These are phyloP conservation scores for Agrochola macilenta DNA, from an alignment of 2,888 invertebrate genomes.

Conservation along the genomic window DNA sequence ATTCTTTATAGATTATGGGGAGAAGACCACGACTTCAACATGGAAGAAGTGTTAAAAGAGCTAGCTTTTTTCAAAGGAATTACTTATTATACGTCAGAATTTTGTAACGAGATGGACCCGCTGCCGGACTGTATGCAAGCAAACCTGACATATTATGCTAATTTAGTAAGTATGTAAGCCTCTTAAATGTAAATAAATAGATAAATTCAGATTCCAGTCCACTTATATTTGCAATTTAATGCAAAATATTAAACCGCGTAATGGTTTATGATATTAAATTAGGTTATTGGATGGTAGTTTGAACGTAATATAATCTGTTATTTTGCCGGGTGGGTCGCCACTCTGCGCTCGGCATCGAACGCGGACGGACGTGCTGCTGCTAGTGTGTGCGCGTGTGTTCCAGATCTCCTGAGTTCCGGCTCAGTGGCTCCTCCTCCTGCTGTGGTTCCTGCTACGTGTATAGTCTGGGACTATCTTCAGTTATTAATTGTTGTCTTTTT, in stretches of 20 bases:
- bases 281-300: background rate
- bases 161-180: slow-evolving; percentile 82
- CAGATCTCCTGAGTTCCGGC: no score
- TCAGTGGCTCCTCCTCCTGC: no score
- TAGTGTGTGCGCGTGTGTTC: no score
- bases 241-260: background rate
- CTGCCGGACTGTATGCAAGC: slow-evolving; percentile 90
- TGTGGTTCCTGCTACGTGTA: no score
- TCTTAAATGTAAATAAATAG: background rate
- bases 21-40: slow-evolving; percentile 92
- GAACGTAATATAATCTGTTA: background rate
- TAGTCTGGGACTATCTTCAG: no score
- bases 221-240: background rate
- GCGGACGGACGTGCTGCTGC: no score
- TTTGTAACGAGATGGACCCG: slow-evolving; percentile 90
- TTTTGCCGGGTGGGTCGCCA: no score
- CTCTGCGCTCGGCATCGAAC: no score
- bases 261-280: slow-evolving; percentile 5
- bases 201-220: background rate
- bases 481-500: no score
- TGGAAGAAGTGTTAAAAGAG: slow-evolving; percentile 94
- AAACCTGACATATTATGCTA: slow-evolving; percentile 91
- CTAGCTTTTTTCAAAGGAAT: slow-evolving; percentile 93
- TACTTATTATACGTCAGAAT: slow-evolving; percentile 92
- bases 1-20: slow-evolving; percentile 91